A percentile compares a stretch with the other conserved stretches of the same genome.
These are phyloP conservation scores for Brenthis ino DNA, from an alignment of 2,888 invertebrate genomes.

Conservation along the genomic window DNA sequence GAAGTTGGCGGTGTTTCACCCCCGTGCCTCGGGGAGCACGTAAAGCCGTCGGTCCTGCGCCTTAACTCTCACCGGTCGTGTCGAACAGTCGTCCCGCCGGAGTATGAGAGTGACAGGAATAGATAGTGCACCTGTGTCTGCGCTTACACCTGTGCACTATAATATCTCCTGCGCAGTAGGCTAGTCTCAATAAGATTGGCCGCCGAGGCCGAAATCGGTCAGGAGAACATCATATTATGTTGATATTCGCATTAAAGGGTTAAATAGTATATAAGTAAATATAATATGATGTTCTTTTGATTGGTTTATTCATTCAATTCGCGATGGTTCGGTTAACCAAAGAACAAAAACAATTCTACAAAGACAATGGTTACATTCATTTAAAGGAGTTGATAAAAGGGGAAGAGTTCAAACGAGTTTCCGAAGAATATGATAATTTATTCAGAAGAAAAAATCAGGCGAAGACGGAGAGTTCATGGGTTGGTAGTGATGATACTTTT, in stretches of 20 bases:
- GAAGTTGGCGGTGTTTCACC: no score
- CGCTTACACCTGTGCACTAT: no score
- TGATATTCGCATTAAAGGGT: not conserved
- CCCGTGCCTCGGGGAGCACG: no score
- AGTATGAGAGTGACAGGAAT: no score
- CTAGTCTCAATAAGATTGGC: no score
- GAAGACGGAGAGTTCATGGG: conserved; percentile 81
- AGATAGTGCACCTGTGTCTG: no score
- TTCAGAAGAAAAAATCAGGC: conserved; percentile 74
- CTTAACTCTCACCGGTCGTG: no score
- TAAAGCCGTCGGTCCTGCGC: no score
- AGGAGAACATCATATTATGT: no score
- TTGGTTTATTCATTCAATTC: not conserved
- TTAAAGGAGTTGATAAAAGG: conserved; percentile 67
- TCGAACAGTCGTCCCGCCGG: no score
- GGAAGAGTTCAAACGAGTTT: conserved; percentile 69
- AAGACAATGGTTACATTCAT: conserved; percentile 79
- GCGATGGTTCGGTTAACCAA: conserved; percentile 62
- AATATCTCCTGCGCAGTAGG: no score
- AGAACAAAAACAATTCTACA: conserved; percentile 74
- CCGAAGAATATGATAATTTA: conserved; percentile 74
- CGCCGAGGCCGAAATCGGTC: no score
- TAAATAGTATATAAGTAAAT: conserved; percentile 6
- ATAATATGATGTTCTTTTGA: not conserved
- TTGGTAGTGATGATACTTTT: conserved; percentile 67